Evolutionary conservation across 30 jellyfish, hydroid and myxozoan species (phyloP), one percentile per base, ranked within the genome.

Genomic region (Morbakka virulenta): DNA sequence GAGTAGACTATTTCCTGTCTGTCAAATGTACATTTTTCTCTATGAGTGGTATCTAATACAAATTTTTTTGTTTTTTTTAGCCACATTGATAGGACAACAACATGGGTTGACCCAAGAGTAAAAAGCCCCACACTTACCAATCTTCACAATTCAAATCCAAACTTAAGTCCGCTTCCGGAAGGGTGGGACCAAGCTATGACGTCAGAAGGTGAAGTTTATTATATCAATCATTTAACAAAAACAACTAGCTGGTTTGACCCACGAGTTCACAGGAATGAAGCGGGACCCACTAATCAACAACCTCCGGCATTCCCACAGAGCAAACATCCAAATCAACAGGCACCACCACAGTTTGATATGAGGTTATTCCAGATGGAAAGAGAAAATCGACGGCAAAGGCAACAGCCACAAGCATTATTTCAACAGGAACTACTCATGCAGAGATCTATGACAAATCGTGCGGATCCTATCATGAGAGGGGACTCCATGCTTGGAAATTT

Each of bases 171-270:
- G 41, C 65, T 91, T 13, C 98, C 98, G 0, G 98, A 91, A 35
- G 98, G 98, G 4, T 91, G 98, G 98, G 98, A 91, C 62, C 98
- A 85, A 68, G 98, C 96, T 9, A 87, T 83, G 4, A 91, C 98
- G 28, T 81, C 98, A 0, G 98, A 91, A 49, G 98, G 98, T 35
- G 98, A 91, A 62, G 95, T 91, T 2, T 91, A 91, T 81, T 91
- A 75, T 72, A 84, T 91, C 4, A 80, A 91, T 69, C 98, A 91
- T 35, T 49, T 50, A 22, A 91, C 96, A 32, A 87, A 84, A 63
- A 77, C 98, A 17, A 91, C 98, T 24, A 91, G 96, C 9, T 91
- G 98, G 98, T 83, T 71, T 72, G 98, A 91, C 64, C 98, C 98
- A 3, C 93, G 98, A 28, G 34, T 88, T 14, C 70, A 70, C 70